Conservation (phyloP, 2,888 invertebrate genomes). For the Drosophila engyochracea region DNA sequence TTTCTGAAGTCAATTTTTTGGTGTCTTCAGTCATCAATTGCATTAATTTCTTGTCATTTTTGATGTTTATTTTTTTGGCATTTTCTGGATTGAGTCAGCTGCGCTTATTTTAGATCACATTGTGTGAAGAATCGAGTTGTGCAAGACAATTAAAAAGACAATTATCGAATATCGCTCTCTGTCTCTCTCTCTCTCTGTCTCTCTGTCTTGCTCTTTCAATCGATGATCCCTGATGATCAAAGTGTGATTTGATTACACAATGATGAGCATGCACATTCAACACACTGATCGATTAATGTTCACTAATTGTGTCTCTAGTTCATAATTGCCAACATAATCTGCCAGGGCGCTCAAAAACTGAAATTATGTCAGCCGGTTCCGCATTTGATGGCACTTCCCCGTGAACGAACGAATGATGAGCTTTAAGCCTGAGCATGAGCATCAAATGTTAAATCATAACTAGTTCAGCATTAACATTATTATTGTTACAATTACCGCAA, state of each 20-base stretch:
- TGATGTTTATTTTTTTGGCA: background rate
- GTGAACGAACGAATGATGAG: slow-evolving; percentile 38
- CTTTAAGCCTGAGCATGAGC: background rate
- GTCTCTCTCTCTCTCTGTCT: background rate
- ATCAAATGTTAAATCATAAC: slow-evolving; percentile 27
- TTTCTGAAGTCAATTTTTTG: slow-evolving; percentile 47
- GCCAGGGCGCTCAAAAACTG: slow-evolving; percentile 8
- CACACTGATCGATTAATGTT: slow-evolving; percentile 18
- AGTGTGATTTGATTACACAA: slow-evolving; percentile 20
- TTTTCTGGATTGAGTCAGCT: slow-evolving; percentile 37
- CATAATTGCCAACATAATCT: slow-evolving; percentile 35
- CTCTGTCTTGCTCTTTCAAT: background rate
- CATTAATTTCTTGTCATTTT: slow-evolving; percentile 28
- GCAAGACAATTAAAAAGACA: slow-evolving; percentile 29
- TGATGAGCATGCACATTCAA: slow-evolving; percentile 19
- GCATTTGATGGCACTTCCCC: slow-evolving; percentile 53
- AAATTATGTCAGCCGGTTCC: slow-evolving; percentile 71
- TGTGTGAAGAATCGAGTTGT: slow-evolving; percentile 33
- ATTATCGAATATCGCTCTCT: slow-evolving; percentile 24
- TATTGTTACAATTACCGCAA: slow-evolving; percentile 68
- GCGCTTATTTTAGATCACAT: slow-evolving; percentile 31
- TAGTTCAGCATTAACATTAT: slow-evolving; percentile 38
- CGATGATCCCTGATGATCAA: slow-evolving; percentile 17
- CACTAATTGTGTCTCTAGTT: slow-evolving; percentile 19
- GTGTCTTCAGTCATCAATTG: slow-evolving; percentile 40